Base-by-base conservation (phyloP, 2,797 vertebrate genomes). In the Poecilia wingei region DNA sequence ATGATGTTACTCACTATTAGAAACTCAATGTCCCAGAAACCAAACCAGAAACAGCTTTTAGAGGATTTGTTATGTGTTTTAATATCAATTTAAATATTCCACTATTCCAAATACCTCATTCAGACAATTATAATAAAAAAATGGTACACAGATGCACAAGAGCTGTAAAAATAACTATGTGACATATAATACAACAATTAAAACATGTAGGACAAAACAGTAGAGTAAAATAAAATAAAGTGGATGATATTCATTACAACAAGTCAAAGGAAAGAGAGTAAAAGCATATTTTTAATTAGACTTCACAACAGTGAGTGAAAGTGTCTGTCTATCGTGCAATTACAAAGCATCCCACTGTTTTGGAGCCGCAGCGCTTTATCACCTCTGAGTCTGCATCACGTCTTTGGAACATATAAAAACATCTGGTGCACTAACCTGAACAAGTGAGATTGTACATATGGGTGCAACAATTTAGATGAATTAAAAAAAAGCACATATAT, bases 201-300 rank as follows among this genome's bases (percentile, higher is more conserved):
- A 33, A 36, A 64, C 16, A 36, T 7, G 59, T 20, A 36, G 31
- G 61, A 36, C 18, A 66, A 36, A 53, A 53, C 49, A 53, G 20
- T 9, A 28, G 14, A 66, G 33, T 39, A 12, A 45, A 59, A 12
- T n/a, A 33, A 5, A 45, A 45, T 41, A 6, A 28, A 13, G 25
- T n/a, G 3, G 25, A 14, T 4, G 25, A 4, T 22, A 59, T 45
- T 43, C 12, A 46, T 43, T 28, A 61, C n/a, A 22, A 1, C 36
- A 22, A 13, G 45, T 16, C 28, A 46, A 49, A 64, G 28, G 1
- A 9, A 28, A 33, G 45, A 46, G 10, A 76, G 31, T 22, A 64
- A 61, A 75, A 33, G 9, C 28, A 10, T 75, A 57, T 61, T 59
- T 74, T 59, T 61, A 75, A 59, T 10, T 8, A 59, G n/a, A 59